Conservation (phyloP, 1,140 invertebrate genomes). For the Xylocopa sonorina region DNA sequence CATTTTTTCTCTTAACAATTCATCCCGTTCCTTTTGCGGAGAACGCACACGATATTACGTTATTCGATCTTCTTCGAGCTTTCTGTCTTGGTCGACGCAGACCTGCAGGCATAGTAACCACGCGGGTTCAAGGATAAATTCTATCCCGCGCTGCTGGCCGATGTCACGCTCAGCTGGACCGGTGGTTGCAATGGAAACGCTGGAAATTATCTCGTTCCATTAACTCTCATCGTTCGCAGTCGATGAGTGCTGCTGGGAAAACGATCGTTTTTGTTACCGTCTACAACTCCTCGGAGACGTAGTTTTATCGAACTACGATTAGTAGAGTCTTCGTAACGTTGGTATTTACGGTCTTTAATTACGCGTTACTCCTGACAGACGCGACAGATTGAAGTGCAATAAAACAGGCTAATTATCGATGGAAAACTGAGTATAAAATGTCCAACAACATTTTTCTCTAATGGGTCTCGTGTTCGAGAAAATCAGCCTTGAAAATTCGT, state of each 20-base stretch:
- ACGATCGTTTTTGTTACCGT: conserved; percentile 1
- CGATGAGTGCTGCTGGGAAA: conserved; percentile 17
- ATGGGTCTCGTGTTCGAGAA: not conserved
- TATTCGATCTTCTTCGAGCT: conserved; percentile 1
- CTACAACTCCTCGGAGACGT: too few species aligned
- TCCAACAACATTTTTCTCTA: not conserved
- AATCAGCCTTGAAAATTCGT: not conserved
- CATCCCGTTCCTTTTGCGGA: not conserved
- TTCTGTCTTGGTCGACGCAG: not conserved
- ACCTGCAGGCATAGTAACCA: not conserved
- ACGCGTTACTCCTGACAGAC: not conserved
- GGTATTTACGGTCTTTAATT: not conserved
- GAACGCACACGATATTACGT: not conserved
- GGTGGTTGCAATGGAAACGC: conserved; percentile 11
- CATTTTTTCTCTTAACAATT: not conserved
- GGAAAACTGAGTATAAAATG: not conserved
- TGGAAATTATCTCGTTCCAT: conserved; percentile 35
- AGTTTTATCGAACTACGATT: not conserved
- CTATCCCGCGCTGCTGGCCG: conserved; percentile 15
- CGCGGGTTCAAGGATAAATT: conserved; percentile 42
- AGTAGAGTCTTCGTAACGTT: too few species aligned
- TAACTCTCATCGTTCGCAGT: conserved; percentile 15
- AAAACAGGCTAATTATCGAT: not conserved
- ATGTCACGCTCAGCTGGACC: conserved; percentile 52
- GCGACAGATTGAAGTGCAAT: not conserved